phyloP scores from a whole-genome alignment of 2,888 invertebrate species.

The Neoscelio sp. region DNA sequence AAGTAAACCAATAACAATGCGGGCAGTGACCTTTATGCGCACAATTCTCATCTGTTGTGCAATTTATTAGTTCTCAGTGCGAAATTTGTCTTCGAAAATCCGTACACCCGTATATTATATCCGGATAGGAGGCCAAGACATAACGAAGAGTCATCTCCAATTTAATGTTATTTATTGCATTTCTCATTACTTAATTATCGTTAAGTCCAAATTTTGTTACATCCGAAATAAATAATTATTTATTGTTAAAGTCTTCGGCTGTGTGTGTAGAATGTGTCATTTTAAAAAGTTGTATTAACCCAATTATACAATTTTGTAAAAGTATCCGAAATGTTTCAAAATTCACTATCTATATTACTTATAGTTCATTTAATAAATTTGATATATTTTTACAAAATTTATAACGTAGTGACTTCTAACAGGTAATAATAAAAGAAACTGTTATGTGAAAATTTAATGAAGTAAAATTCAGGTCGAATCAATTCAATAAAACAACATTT shows the following conservation, averaged over 20 bases:
- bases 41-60: neutral
- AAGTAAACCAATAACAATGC: too few species aligned
- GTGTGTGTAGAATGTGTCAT: neutral
- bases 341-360: neutral
- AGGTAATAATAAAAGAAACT: neutral
- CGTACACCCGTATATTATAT: neutral
- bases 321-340: neutral
- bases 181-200: too few species aligned
- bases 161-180: neutral
- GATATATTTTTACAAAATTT: neutral
- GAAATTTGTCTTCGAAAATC: neutral
- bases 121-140: neutral
- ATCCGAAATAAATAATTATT: too few species aligned
- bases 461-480: too few species aligned
- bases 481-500: too few species aligned
- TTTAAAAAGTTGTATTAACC: too few species aligned
- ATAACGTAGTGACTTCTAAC: neutral
- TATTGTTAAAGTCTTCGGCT: neutral
- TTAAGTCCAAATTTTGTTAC: too few species aligned
- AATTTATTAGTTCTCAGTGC: too few species aligned
- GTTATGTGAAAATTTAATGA: neutral
- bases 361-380: neutral
- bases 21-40: neutral
- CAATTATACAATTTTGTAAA: neutral
- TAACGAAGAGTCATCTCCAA: neutral